Evolutionary conservation across 2,797 vertebrate genomes (phyloP).

Genomic region (Sebastolobus altivelis): DNA sequence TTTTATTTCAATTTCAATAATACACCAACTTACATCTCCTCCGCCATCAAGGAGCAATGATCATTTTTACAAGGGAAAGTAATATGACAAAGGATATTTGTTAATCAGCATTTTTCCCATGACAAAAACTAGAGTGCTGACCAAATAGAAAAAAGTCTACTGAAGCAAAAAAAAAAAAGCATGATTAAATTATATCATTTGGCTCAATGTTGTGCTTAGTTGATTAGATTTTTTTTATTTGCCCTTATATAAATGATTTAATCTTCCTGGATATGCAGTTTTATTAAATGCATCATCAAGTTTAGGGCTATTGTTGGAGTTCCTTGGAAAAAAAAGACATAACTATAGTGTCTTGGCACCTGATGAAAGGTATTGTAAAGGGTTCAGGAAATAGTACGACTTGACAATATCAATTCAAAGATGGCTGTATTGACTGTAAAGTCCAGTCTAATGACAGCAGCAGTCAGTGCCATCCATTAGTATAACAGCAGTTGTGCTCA

Average conservation of each 20-base stretch:
- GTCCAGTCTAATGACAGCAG: slow-evolving; percentile 27
- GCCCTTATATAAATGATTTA: slow-evolving; percentile 1
- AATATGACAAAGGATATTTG: slow-evolving; percentile 12
- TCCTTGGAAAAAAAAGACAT: background rate
- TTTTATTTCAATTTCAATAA: slow-evolving; percentile 20
- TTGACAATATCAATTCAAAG: background rate
- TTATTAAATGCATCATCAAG: slow-evolving; percentile 15
- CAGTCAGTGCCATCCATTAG: slow-evolving; percentile 33
- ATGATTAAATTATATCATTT: slow-evolving; percentile 10
- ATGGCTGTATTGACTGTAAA: background rate
- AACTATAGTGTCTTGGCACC: background rate
- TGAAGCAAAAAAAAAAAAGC: background rate
- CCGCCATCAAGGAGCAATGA: background rate
- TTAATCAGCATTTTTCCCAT: background rate
- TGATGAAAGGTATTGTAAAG: background rate
- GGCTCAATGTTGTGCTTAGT: background rate
- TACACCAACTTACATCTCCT: background rate
- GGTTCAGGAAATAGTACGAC: background rate
- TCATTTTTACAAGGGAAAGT: background rate
- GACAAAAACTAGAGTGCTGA: slow-evolving; percentile 16
- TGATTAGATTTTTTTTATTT: slow-evolving; percentile 10
- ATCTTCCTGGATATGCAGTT: background rate
- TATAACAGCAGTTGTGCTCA: slow-evolving; percentile 34
- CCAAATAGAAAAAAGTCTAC: background rate
- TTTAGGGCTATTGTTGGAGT: background rate